A percentile compares a stretch with the other conserved stretches of the same genome.
Evolutionary conservation across 2,113 vertebrate genomes (phyloP).

Genomic region (Sinosuthora webbiana): DNA sequence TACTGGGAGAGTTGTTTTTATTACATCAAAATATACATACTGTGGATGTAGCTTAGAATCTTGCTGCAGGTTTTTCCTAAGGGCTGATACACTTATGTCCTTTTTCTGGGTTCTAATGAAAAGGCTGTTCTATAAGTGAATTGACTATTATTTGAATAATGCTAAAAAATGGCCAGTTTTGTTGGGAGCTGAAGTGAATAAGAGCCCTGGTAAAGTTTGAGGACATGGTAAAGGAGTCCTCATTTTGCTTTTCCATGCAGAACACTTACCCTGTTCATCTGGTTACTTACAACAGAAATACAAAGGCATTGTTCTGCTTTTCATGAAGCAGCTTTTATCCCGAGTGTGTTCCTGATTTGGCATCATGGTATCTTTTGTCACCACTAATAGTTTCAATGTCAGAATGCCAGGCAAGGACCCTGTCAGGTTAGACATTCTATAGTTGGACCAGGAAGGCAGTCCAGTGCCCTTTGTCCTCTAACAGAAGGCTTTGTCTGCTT

Average conservation of each 20-base stretch:
- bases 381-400: not conserved
- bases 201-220: not conserved
- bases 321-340: not conserved
- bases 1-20: conserved; percentile 26
- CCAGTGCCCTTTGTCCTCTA: not conserved
- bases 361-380: not conserved
- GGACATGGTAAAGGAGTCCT: not conserved
- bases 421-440: not conserved
- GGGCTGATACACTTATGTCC: not conserved
- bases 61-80: conserved; percentile 15
- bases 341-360: accelerated
- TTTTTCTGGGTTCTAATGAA: not conserved
- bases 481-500: not conserved
- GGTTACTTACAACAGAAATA: not conserved
- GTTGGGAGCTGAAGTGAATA: not conserved
- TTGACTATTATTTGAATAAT: not conserved
- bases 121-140: not conserved
- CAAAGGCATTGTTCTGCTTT: not conserved
- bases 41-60: not conserved
- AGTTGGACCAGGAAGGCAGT: not conserved
- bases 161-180: not conserved
- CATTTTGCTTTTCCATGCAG: not conserved
- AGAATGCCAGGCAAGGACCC: not conserved
- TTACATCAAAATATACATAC: conserved; percentile 51
- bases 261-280: not conserved